phyloP scores from a whole-genome alignment of 2,888 invertebrate species.

The Taphrorychus bicolor region DNA sequence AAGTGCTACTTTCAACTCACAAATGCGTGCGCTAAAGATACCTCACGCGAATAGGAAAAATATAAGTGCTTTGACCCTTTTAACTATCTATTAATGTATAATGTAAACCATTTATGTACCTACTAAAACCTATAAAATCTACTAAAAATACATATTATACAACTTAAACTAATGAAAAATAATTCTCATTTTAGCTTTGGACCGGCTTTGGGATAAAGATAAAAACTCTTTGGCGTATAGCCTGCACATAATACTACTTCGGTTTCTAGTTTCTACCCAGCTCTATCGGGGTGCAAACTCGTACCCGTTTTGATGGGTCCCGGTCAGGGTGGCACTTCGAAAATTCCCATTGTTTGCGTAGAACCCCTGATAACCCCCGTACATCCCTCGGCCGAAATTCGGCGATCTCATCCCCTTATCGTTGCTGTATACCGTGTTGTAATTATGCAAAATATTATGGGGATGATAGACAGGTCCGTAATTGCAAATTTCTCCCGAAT shows the following conservation, averaged over 20 bases:
- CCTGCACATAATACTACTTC: conserved; percentile 34
- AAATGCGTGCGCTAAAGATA: too few species aligned
- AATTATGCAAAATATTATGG: conserved; percentile 60
- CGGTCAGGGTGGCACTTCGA: conserved; percentile 43
- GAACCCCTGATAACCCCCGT: conserved; percentile 55
- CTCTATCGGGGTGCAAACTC: conserved; percentile 51
- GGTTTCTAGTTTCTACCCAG: conserved; percentile 9
- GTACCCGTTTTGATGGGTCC: conserved; percentile 51
- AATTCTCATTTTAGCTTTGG: background rate
- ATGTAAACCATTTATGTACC: background rate
- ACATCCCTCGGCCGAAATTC: conserved; percentile 54
- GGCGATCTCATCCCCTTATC: conserved; percentile 54
- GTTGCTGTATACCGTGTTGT: conserved; percentile 56
- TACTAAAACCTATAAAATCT: too few species aligned
- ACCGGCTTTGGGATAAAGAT: background rate
- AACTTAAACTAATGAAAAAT: background rate
- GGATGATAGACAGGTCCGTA: conserved; percentile 72
- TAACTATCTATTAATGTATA: too few species aligned
- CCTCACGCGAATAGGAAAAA: too few species aligned
- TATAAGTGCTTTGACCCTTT: too few species aligned
- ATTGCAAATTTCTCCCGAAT: conserved; percentile 70
- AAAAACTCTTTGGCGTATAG: background rate
- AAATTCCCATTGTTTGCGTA: conserved; percentile 53
- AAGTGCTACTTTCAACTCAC: too few species aligned
- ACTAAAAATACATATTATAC: background rate